Conservation (phyloP, 1,140 invertebrate species). For the Sweltsa coloradensis region DNA sequence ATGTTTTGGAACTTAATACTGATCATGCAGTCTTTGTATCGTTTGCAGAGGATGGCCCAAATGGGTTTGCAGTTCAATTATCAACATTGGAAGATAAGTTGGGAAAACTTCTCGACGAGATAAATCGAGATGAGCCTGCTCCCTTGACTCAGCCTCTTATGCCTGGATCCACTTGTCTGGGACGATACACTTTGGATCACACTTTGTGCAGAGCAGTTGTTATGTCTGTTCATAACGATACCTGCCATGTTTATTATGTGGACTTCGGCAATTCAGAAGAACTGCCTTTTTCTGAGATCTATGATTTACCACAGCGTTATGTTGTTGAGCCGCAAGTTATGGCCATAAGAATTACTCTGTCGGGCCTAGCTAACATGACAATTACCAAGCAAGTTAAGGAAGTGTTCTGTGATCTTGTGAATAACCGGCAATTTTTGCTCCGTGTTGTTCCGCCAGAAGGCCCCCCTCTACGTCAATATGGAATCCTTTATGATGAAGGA, state of each 20-base stretch:
- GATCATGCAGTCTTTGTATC: constrained; percentile 55
- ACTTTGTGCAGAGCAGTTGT: constrained; percentile 58
- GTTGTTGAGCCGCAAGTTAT: constrained; percentile 49
- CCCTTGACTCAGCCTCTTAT: constrained; percentile 40
- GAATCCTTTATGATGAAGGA: constrained; percentile 43
- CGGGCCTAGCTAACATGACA: constrained; percentile 48
- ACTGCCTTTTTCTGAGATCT: constrained; percentile 51
- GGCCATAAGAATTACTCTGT: constrained; percentile 56
- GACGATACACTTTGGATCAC: constrained; percentile 46
- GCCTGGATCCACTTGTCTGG: constrained; percentile 57
- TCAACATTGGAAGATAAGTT: constrained; percentile 40
- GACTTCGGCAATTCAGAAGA: constrained; percentile 65
- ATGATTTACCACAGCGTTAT: constrained; percentile 53
- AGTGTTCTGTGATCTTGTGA: constrained; percentile 51
- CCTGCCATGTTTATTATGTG: constrained; percentile 57
- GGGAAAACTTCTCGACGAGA: constrained; percentile 48
- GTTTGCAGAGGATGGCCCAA: constrained; percentile 60
- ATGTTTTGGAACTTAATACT: constrained; percentile 40
- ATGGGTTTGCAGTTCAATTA: constrained; percentile 57
- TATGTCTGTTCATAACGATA: constrained; percentile 43
- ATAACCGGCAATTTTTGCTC: constrained; percentile 42
- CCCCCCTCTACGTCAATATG: constrained; percentile 55
- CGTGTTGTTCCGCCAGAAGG: constrained; percentile 49
- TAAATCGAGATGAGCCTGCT: constrained; percentile 35
- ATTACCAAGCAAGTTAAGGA: constrained; percentile 52